A percentile compares a stretch with the other conserved stretches of the same genome.
These are phyloP conservation scores for Acronicta aceris DNA, from an alignment of 2,888 invertebrate genomes.

Conservation along the genomic window DNA sequence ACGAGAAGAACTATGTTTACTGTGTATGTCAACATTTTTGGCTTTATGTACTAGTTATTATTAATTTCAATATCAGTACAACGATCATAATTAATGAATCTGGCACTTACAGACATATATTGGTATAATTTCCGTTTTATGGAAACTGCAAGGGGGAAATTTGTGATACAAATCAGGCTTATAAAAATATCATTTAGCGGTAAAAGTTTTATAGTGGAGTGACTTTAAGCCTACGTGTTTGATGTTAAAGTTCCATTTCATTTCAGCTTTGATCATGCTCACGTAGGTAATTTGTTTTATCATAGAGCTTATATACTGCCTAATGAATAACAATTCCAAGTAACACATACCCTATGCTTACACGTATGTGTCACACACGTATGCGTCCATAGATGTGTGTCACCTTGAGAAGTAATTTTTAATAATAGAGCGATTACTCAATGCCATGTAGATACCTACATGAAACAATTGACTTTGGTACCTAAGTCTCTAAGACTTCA, in stretches of 20 bases:
- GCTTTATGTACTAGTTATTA: no score
- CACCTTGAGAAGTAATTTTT: conserved; percentile 41
- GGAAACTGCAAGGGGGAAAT: no score
- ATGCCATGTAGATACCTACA: conserved; percentile 23
- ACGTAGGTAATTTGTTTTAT: background rate
- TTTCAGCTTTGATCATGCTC: background rate
- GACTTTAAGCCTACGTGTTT: no score
- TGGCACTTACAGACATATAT: no score
- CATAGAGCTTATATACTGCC: conserved; percentile 5
- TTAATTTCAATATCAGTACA: no score
- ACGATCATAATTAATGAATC: no score
- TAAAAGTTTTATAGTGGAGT: no score
- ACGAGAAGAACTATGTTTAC: no score
- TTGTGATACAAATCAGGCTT: no score
- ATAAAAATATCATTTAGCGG: no score
- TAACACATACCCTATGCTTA: conserved; percentile 11
- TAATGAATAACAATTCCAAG: conserved; percentile 16
- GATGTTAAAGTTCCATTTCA: background rate
- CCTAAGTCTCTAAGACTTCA: conserved; percentile 18
- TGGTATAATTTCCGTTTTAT: no score
- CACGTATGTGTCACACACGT: conserved; percentile 21
- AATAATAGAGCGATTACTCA: conserved; percentile 46
- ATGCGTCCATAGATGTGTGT: conserved; percentile 13
- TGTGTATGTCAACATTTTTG: no score
- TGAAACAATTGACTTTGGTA: conserved; percentile 23